A percentile compares a stretch with the other conserved stretches of the same genome.
Evolutionary conservation across 2,888 invertebrate genomes (phyloP).

Genomic region (Kryphioiulus occultus): DNA sequence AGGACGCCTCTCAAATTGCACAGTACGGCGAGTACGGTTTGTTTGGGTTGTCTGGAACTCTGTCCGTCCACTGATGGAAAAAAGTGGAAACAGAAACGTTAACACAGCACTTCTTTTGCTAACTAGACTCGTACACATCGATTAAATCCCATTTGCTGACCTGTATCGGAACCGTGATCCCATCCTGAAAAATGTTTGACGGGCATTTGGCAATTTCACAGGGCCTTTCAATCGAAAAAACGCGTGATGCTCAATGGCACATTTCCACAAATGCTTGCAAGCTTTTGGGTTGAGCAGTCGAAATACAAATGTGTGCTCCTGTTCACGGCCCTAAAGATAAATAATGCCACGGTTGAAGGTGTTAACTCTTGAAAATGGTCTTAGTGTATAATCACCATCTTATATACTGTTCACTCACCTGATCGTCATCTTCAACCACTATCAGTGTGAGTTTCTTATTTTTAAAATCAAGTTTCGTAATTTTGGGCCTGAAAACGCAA

Average conservation of each 20-base stretch:
- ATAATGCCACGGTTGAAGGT: neutral
- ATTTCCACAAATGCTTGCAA: conserved; percentile 99
- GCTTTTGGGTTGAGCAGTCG: conserved; percentile 94
- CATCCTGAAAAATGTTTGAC: conserved; percentile 98
- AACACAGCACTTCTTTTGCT: neutral
- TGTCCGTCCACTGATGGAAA: conserved; percentile 81
- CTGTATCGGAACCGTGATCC: conserved; percentile 93
- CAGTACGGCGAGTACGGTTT: conserved; percentile 87
- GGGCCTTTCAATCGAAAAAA: conserved; percentile 95
- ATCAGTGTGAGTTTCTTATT: conserved; percentile 96
- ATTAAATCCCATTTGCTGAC: conserved; percentile 63
- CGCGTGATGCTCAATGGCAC: conserved; percentile 99
- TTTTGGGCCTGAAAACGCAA: conserved; percentile 78
- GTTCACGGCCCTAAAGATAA: conserved; percentile 75
- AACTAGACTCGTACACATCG: no score
- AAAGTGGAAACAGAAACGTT: neutral
- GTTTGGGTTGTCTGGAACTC: conserved; percentile 96
- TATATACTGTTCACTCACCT: conserved; percentile 60
- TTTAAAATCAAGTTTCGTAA: conserved; percentile 96
- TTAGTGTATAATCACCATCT: conserved; percentile 56
- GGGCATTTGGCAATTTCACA: conserved; percentile 83
- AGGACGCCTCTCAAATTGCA: conserved; percentile 94
- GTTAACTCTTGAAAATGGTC: neutral
- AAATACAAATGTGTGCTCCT: conserved; percentile 99
- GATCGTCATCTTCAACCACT: conserved; percentile 98